Base-by-base conservation (phyloP, 2,113 vertebrate genomes). In the Leptodactylus fuscus region DNA sequence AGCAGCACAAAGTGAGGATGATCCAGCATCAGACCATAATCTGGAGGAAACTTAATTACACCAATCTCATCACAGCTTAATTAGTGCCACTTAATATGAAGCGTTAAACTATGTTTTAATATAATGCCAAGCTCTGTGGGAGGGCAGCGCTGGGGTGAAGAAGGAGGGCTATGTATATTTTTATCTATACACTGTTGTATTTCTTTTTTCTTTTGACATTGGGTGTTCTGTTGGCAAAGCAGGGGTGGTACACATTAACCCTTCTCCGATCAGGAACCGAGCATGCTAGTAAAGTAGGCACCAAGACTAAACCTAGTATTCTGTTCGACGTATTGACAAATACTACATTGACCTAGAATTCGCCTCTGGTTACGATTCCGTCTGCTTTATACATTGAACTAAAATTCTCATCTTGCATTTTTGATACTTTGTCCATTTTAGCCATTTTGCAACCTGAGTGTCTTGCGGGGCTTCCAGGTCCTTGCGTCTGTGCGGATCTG, bases 21-120 rank as follows among this genome's bases (percentile, higher is more conserved):
- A 85, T 70, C 75, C 83, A 67, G 24, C 48, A 80, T 79, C 83
- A 85, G 83, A 85, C 60, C 75, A 67, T 85, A 85, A 85, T 85
- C 75, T 85, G 62, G 29, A 80, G 75, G 75, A 85, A 85, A 58
- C 83, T 85, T 85, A 85, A 85, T 85, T 85, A 85, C 75, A 85
- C 83, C 75, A 58, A 62, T 78, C 83, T 85, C 75, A 80, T 85
- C 76, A 49, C 83, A 71, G 83, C 36, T 85, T 85, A 85, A 85
- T 85, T 85, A 85, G 83, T 85, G 83, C 83, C 83, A 79, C 83
- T 85, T 85, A 85, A 85, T 85, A 85, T 85, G 83, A 85, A 85
- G 83, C 49, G 46, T 85, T 85, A 85, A 85, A 85, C 83, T 78
- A 85, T 85, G 83, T 85, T 85, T 85, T 85, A 85, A 71, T 70